Conservation (phyloP, 2,888 invertebrate species). For the Pollenia griseotomentosa region DNA sequence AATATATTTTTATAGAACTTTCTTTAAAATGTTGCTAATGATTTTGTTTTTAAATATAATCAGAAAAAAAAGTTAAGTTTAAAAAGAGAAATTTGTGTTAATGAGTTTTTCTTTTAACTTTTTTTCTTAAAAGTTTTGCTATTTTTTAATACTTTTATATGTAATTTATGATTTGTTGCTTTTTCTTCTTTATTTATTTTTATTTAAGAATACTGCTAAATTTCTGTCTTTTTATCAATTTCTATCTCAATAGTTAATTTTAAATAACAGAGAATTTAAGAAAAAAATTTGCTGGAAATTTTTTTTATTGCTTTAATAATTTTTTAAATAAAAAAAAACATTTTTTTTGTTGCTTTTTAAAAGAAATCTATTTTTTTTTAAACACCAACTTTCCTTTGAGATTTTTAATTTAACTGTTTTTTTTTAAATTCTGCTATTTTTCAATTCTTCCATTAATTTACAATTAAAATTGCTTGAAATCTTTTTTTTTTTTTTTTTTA, state of each 20-base stretch:
- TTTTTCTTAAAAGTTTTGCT: not conserved
- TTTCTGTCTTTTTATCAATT: not conserved
- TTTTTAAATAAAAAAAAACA: not conserved
- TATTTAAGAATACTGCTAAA: constrained; percentile 48
- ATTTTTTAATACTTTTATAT: constrained; percentile 3
- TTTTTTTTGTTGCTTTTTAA: constrained; percentile 10
- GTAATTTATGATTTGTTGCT: constrained; percentile 1
- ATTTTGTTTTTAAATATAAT: constrained; percentile 41
- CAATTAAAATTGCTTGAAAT: constrained; percentile 72
- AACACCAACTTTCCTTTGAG: not conserved
- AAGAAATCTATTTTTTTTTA: not conserved
- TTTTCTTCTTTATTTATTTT: constrained; percentile 20
- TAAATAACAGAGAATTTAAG: not conserved
- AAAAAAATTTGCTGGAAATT: not conserved
- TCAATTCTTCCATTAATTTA: constrained; percentile 67
- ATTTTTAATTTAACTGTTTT: constrained; percentile 16
- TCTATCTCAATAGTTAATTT: too few species aligned
- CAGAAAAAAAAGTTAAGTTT: constrained; percentile 53
- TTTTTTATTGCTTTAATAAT: not conserved
- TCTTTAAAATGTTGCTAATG: constrained; percentile 26
- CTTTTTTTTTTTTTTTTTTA: constrained; percentile 4
- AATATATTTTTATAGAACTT: not conserved
- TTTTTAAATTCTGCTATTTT: not conserved
- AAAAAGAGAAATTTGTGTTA: constrained; percentile 44
- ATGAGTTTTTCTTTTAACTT: not conserved